These are phyloP conservation scores for Nerophis lumbriciformis DNA, from an alignment of 2,113 vertebrate genomes.

Conservation along the genomic window DNA sequence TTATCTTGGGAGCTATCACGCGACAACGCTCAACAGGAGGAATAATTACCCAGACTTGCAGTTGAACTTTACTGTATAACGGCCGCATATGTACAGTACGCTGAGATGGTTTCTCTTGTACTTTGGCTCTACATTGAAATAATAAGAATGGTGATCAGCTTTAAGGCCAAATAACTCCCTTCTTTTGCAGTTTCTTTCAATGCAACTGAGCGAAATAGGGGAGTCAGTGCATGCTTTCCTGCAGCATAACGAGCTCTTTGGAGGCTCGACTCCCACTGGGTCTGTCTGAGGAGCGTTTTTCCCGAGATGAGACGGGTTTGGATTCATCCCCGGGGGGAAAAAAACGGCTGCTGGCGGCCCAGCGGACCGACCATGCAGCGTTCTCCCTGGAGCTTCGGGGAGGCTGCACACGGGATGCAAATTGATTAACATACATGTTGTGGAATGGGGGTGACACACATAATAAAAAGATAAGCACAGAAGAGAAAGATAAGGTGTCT, in stretches of 20 bases:
- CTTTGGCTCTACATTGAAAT: too few relatives aligned
- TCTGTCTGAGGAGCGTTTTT: conserved; percentile 46
- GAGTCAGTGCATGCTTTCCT: conserved; percentile 37
- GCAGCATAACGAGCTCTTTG: conserved; percentile 27
- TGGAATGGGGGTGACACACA: conserved; percentile 23
- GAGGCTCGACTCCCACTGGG: conserved; percentile 46
- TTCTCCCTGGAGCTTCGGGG: conserved; percentile 22
- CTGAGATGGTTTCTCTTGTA: not conserved
- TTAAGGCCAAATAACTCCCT: too few relatives aligned
- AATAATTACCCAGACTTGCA: not conserved
- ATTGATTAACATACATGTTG: conserved; percentile 26
- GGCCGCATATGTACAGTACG: not conserved
- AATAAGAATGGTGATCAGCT: too few relatives aligned
- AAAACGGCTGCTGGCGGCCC: conserved; percentile 37
- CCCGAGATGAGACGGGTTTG: conserved; percentile 35
- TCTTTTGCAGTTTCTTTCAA: not conserved
- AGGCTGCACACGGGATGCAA: conserved; percentile 27
- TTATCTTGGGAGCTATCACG: conserved; percentile 66
- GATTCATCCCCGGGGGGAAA: conserved; percentile 39
- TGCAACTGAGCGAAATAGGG: conserved; percentile 25
- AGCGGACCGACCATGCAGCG: conserved; percentile 29
- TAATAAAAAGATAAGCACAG: conserved; percentile 3
- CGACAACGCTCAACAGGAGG: conserved; percentile 46
- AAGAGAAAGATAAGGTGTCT: conserved; percentile 12
- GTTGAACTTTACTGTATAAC: not conserved